Evolutionary conservation across 2,113 vertebrate genomes (phyloP).

Genomic region (Herpetotheres cachinnans): DNA sequence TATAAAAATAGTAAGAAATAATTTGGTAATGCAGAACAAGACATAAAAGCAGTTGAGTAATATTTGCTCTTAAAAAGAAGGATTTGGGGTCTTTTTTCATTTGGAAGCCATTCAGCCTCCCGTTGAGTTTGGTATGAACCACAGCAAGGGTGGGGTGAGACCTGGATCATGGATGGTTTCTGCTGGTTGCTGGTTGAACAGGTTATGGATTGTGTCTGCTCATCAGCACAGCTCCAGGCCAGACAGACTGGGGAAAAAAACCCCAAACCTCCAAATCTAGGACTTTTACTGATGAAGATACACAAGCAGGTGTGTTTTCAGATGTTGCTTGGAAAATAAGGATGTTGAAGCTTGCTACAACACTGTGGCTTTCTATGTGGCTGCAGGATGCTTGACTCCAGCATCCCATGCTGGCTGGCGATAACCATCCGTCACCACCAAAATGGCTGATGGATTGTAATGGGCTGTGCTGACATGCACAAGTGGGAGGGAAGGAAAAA

Average conservation of each 20-base stretch:
- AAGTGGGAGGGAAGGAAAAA: neutral
- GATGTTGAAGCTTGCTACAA: neutral
- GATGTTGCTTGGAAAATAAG: neutral
- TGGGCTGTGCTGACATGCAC: neutral
- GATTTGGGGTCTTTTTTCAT: neutral
- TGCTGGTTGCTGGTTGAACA: neutral
- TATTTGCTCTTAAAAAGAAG: neutral
- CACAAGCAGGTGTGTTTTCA: neutral
- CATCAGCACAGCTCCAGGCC: neutral
- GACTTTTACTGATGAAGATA: neutral
- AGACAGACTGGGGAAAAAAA: neutral
- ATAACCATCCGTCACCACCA: neutral
- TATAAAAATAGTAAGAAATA: neutral
- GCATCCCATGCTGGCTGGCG: neutral
- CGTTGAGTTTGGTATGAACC: fast-evolving
- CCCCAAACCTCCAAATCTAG: neutral
- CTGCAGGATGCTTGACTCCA: neutral
- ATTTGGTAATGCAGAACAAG: neutral
- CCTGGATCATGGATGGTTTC: neutral
- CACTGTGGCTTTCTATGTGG: no score
- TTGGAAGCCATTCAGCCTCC: neutral
- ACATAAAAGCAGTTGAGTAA: neutral
- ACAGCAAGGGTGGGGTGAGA: neutral
- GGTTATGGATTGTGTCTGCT: neutral
- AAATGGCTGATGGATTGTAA: neutral